These are phyloP conservation scores for Caranx melampygus DNA, from an alignment of 2,113 vertebrate genomes.

Conservation along the genomic window DNA sequence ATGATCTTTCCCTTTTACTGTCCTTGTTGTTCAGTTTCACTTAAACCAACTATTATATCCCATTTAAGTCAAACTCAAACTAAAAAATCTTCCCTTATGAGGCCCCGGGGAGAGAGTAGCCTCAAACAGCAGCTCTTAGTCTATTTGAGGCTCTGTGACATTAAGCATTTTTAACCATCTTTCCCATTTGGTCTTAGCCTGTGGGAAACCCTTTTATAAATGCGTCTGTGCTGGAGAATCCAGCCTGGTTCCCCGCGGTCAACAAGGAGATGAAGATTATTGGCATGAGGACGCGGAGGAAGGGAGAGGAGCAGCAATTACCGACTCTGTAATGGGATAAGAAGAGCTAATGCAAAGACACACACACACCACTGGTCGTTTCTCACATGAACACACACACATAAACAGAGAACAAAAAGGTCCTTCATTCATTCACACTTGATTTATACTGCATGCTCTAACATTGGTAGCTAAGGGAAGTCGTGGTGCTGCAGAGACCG, in stretches of 20 bases:
- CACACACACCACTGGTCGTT: not conserved
- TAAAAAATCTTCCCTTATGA: not conserved
- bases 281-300: not conserved
- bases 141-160: conserved; percentile 45
- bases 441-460: conserved; percentile 14
- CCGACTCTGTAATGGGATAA: not conserved
- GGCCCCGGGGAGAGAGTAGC: not conserved
- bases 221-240: conserved; percentile 28
- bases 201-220: conserved; percentile 51
- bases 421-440: conserved; percentile 26
- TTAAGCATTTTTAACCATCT: conserved; percentile 16
- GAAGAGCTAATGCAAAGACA: conserved; percentile 11
- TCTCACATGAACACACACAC: conserved; percentile 14
- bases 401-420: conserved; percentile 28
- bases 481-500: conserved; percentile 22
- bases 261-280: conserved; percentile 1
- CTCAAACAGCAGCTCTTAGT: conserved; percentile 2
- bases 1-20: not conserved
- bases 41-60: not conserved
- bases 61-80: not conserved
- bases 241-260: not conserved
- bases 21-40: not conserved
- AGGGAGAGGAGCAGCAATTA: not conserved
- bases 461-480: conserved; percentile 43
- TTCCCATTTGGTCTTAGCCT: conserved; percentile 28